Evolutionary conservation across 1,140 invertebrate species (phyloP).

Genomic region (Dreissena polymorpha): DNA sequence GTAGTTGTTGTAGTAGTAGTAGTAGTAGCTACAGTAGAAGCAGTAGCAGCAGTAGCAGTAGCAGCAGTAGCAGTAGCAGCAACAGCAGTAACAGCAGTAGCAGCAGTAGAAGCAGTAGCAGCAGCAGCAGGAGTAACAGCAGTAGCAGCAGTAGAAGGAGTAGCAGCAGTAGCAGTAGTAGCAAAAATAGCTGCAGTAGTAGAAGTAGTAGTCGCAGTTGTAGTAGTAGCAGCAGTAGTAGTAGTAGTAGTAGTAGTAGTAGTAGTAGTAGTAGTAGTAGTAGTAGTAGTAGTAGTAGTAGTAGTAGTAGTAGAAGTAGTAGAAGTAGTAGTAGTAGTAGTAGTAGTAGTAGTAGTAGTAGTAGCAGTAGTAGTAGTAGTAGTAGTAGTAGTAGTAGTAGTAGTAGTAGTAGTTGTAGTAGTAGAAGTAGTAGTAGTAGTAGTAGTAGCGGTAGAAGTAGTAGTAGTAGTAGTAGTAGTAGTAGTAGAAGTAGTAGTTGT

Average conservation of each 20-base stretch:
- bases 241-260: conserved; percentile 24
- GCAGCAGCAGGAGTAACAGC: too few species aligned
- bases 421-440: conserved; percentile 29
- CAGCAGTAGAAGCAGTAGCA: conserved; percentile 2
- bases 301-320: conserved; percentile 25
- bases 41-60: conserved; percentile 24
- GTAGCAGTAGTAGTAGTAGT: conserved; percentile 24
- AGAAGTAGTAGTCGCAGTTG: too few species aligned
- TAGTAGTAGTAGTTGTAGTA: conserved; percentile 17
- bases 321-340: conserved; percentile 23
- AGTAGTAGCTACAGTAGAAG: conserved; percentile 30
- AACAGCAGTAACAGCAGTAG: conserved; percentile 7
- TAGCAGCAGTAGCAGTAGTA: too few species aligned
- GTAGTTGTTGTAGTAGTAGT: too few species aligned
- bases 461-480: conserved; percentile 27
- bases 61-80: conserved; percentile 38
- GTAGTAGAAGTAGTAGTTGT: conserved; percentile 24
- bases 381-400: conserved; percentile 2
- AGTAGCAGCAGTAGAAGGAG: too few species aligned
- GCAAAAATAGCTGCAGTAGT: too few species aligned
- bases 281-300: conserved; percentile 14
- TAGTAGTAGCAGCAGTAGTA: conserved; percentile 18
- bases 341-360: conserved; percentile 22
- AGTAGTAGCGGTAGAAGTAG: conserved; percentile 26
- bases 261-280: conserved; percentile 19